Conservation (phyloP, 2,113 vertebrate species). For the Otus sunia region DNA sequence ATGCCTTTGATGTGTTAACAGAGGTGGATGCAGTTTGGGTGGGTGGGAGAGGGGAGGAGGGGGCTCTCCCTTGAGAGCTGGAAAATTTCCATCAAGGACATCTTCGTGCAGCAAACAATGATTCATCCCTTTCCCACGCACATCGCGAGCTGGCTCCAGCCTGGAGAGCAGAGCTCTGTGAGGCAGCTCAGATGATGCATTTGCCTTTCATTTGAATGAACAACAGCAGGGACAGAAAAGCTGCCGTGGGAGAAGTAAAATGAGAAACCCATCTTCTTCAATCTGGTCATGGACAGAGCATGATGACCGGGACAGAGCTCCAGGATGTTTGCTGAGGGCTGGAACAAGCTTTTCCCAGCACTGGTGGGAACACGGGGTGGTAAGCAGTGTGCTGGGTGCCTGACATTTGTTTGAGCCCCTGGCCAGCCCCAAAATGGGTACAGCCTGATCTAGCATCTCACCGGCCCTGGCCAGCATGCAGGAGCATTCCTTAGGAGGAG, state of each 20-base stretch:
- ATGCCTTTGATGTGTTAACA: not conserved
- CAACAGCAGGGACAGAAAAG: constrained; percentile 15
- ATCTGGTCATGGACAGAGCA: not conserved
- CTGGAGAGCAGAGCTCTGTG: not conserved
- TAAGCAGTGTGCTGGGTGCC: not conserved
- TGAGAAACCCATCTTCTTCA: constrained; percentile 1
- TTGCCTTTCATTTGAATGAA: not conserved
- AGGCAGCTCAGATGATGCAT: constrained; percentile 32
- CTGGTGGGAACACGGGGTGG: fast-evolving
- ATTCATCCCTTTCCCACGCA: constrained; percentile 53
- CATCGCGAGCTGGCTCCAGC: not conserved
- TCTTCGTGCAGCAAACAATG: constrained; percentile 26
- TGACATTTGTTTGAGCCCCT: not conserved
- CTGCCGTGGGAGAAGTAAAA: not conserved
- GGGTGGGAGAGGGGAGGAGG: not conserved
- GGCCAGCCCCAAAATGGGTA: not conserved
- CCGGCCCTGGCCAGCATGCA: fast-evolving
- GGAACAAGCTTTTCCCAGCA: not conserved
- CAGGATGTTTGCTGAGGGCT: not conserved
- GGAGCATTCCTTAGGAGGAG: not conserved
- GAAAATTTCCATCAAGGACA: constrained; percentile 56
- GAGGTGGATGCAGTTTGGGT: not conserved
- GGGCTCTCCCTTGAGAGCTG: constrained; percentile 19
- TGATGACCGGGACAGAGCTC: not conserved
- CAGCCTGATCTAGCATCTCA: not conserved